A percentile compares a stretch with the other conserved stretches of the same genome.
Evolutionary conservation across 2,888 invertebrate genomes (phyloP).

Genomic region (Drosophila emarginata): DNA sequence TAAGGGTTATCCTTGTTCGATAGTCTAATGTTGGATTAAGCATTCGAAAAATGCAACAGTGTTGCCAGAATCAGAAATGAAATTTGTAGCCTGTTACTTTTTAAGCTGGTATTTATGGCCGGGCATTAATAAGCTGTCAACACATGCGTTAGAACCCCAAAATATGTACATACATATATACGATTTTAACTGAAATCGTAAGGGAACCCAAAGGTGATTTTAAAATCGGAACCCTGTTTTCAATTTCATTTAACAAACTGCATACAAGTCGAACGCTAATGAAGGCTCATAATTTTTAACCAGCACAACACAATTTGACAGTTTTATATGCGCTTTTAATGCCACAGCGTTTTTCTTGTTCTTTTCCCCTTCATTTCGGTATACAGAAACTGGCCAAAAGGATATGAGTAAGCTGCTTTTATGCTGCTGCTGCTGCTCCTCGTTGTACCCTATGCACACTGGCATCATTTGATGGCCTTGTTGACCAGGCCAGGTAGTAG

Average conservation of each 20-base stretch:
- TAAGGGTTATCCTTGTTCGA: neutral
- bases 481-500: conserved; percentile 1
- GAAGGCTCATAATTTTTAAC: conserved; percentile 79
- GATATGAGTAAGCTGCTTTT: conserved; percentile 45
- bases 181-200: conserved; percentile 19
- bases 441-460: conserved; percentile 15
- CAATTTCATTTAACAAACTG: conserved; percentile 74
- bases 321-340: conserved; percentile 79
- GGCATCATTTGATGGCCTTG: neutral
- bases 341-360: conserved; percentile 52
- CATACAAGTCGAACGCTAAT: conserved; percentile 72
- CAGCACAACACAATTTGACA: conserved; percentile 79
- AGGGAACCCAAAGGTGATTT: conserved; percentile 13
- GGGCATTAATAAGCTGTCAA: conserved; percentile 81
- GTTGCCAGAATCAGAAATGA: conserved; percentile 36
- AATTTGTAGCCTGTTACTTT: conserved; percentile 12
- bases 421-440: conserved; percentile 24
- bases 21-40: neutral
- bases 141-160: conserved; percentile 74
- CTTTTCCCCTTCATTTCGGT: conserved; percentile 24
- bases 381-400: conserved; percentile 40
- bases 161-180: conserved; percentile 22
- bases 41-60: conserved; percentile 31
- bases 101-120: conserved; percentile 70
- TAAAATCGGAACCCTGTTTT: conserved; percentile 48